A percentile compares a stretch with the other conserved stretches of the same genome.
Conservation (phyloP, 2,888 invertebrate species). For the Camptogramma bilineatum region DNA sequence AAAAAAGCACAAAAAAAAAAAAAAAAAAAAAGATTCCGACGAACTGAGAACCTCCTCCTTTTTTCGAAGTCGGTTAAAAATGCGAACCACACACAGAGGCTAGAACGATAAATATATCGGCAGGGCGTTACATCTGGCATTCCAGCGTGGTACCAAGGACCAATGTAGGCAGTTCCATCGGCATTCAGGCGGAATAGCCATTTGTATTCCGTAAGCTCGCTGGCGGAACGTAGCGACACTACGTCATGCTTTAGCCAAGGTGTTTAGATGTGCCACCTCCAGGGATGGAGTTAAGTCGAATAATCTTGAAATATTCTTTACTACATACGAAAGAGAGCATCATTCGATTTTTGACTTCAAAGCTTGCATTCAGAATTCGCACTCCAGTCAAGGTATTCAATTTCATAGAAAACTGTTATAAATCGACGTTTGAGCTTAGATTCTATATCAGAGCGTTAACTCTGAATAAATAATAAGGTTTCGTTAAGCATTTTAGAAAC, state of each 20-base stretch:
- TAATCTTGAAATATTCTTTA: background rate
- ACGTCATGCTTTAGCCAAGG: constrained; percentile 78
- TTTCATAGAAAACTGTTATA: no score
- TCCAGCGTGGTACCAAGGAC: constrained; percentile 50
- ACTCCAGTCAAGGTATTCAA: no score
- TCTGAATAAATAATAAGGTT: no score
- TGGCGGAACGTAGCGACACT: constrained; percentile 72
- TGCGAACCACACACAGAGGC: constrained; percentile 49
- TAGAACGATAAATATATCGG: constrained; percentile 61
- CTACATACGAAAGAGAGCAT: background rate
- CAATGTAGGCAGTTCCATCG: constrained; percentile 60
- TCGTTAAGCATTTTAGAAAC: no score
- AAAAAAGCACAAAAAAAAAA: no score
- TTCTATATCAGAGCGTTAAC: no score
- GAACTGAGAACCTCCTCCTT: no score
- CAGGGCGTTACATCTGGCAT: constrained; percentile 48
- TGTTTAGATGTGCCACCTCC: constrained; percentile 58
- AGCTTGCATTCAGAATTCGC: no score
- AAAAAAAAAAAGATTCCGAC: no score
- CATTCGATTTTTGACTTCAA: background rate
- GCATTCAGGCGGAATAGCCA: constrained; percentile 57
- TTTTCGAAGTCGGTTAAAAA: constrained; percentile 17
- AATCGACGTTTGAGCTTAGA: no score
- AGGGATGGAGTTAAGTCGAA: constrained; percentile 57
- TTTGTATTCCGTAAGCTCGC: constrained; percentile 64